phyloP scores from a whole-genome alignment of 2,888 invertebrate species.

The Limnephilus lunatus region DNA sequence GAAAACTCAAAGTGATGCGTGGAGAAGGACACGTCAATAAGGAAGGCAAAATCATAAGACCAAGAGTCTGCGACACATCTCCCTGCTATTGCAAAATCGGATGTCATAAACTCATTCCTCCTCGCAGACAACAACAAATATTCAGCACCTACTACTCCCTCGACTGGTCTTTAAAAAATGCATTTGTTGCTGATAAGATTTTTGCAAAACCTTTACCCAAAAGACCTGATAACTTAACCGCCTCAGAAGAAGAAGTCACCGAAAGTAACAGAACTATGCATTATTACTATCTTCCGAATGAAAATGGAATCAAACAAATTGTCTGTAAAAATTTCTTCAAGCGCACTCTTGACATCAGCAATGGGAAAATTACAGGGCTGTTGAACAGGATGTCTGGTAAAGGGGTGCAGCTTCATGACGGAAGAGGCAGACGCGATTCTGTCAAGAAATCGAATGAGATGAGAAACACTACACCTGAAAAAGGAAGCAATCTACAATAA shows the following conservation, averaged over 20 bases:
- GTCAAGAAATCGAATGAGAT: neutral
- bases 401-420: neutral
- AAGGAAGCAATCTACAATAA: neutral
- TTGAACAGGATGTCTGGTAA: slow-evolving; percentile 13
- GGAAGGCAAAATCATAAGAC: slow-evolving; percentile 15
- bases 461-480: neutral
- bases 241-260: neutral
- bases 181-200: slow-evolving; percentile 5
- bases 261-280: slow-evolving; percentile 8
- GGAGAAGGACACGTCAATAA: slow-evolving; percentile 2
- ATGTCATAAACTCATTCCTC: slow-evolving; percentile 20
- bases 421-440: slow-evolving; percentile 1
- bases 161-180: slow-evolving; percentile 44
- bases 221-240: neutral
- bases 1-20: slow-evolving; percentile 15
- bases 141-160: slow-evolving; percentile 32
- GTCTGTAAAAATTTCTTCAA: slow-evolving; percentile 32
- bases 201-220: slow-evolving; percentile 10
- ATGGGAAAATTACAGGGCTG: slow-evolving; percentile 26
- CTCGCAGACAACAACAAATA: neutral
- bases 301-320: slow-evolving; percentile 30
- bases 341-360: slow-evolving; percentile 14
- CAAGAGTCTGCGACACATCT: neutral
- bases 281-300: slow-evolving; percentile 19
- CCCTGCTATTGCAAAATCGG: slow-evolving; percentile 7